phyloP scores from a whole-genome alignment of 1,140 invertebrate genomes.

The Proales similis region DNA sequence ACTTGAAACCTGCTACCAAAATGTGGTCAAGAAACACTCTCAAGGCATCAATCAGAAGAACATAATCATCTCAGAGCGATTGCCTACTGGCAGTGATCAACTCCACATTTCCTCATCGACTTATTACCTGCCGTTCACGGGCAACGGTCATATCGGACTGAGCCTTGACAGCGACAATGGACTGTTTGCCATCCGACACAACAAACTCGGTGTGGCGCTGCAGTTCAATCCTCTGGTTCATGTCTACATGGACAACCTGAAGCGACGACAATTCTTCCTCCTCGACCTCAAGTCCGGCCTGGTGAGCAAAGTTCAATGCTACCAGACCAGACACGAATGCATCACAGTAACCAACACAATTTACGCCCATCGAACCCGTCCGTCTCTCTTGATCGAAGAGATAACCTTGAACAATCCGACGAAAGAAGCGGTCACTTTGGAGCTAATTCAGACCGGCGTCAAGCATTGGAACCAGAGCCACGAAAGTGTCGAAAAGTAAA shows the following conservation, averaged over 20 bases:
- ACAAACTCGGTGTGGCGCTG: conserved; percentile 64
- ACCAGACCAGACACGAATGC: conserved; percentile 52
- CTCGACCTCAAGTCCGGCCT: conserved; percentile 62
- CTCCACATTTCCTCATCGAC: too few relatives aligned
- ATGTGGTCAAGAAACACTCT: background rate
- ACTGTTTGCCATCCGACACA: conserved; percentile 57
- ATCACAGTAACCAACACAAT: conserved; percentile 63
- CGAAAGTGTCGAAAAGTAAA: conserved; percentile 53
- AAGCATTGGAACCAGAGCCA: conserved; percentile 56
- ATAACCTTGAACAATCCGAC: conserved; percentile 68
- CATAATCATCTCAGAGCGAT: conserved; percentile 3
- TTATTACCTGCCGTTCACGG: conserved; percentile 39
- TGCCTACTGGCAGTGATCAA: too few relatives aligned
- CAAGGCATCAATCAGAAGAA: background rate
- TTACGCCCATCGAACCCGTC: conserved; percentile 70
- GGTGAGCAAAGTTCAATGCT: conserved; percentile 59
- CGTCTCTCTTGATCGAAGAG: conserved; percentile 70
- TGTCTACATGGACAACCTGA: conserved; percentile 55
- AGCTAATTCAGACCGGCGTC: conserved; percentile 43
- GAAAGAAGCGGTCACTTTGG: conserved; percentile 42
- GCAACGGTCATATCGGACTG: conserved; percentile 66
- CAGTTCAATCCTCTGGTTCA: conserved; percentile 67
- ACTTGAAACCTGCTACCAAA: conserved; percentile 11
- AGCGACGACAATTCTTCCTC: conserved; percentile 44
- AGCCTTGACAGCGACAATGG: conserved; percentile 60